Percentiles rank a stretch among this genome's conserved stretches.
Evolutionary conservation across 2,888 invertebrate species (phyloP).

Genomic region (Drosophila maculinotata): DNA sequence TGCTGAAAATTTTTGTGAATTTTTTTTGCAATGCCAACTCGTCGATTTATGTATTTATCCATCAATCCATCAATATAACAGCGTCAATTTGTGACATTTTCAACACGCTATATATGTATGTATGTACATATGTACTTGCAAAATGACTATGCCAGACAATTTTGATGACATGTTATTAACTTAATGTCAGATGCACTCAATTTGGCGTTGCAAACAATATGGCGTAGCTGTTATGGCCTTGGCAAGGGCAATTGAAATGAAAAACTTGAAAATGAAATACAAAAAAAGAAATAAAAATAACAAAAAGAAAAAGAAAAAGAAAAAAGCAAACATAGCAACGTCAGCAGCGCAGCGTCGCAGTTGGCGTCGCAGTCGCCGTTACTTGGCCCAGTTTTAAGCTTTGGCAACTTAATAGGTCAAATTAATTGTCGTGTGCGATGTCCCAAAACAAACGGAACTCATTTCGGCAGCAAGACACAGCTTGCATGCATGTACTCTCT

Average conservation of each 20-base stretch:
- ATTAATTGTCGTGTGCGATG: slow-evolving; percentile 46
- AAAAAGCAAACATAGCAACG: slow-evolving; percentile 6
- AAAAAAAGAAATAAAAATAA: slow-evolving; percentile 5
- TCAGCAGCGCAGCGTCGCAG: slow-evolving; percentile 18
- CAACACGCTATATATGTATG: too few species aligned
- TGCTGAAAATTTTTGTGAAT: too few species aligned
- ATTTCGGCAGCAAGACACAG: slow-evolving; percentile 3
- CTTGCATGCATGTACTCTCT: slow-evolving; percentile 24
- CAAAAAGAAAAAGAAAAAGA: slow-evolving; percentile 5
- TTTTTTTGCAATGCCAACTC: too few species aligned
- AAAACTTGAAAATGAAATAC: slow-evolving; percentile 28
- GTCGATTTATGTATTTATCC: too few species aligned
- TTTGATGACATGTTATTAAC: too few species aligned
- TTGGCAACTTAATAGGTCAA: slow-evolving; percentile 59
- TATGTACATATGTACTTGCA: too few species aligned
- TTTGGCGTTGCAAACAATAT: slow-evolving; percentile 1
- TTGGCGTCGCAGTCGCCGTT: slow-evolving; percentile 11
- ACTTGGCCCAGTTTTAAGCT: slow-evolving; percentile 61
- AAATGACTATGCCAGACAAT: too few species aligned
- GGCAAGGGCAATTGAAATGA: slow-evolving; percentile 11
- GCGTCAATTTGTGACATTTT: too few species aligned
- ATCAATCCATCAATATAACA: too few species aligned
- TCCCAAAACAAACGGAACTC: slow-evolving; percentile 14
- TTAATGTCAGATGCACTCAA: too few species aligned
- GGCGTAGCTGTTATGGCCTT: slow-evolving; percentile 8